These are phyloP conservation scores for Lophotriccus pileatus DNA, from an alignment of 2,797 vertebrate genomes.

Conservation along the genomic window DNA sequence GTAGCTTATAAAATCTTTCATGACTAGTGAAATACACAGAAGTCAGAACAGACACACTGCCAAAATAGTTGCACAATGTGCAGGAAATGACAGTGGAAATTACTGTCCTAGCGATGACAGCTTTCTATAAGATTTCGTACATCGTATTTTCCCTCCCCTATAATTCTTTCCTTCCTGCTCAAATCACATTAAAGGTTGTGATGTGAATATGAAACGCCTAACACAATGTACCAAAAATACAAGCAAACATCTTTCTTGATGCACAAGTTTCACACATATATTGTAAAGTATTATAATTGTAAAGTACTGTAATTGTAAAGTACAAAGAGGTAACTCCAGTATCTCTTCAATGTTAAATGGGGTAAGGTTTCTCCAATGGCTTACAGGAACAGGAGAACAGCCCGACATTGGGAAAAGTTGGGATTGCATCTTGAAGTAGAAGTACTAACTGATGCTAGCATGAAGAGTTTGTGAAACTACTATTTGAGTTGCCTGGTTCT, in stretches of 20 bases:
- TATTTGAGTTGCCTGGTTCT: not conserved
- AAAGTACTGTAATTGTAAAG: not conserved
- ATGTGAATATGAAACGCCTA: not conserved
- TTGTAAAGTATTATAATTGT: not conserved
- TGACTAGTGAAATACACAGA: not conserved
- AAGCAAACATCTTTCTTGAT: not conserved
- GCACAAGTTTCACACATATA: not conserved
- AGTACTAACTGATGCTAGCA: not conserved
- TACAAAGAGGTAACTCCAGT: not conserved
- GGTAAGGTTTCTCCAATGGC: not conserved
- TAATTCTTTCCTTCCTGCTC: not conserved
- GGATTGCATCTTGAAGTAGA: not conserved
- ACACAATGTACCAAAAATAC: not conserved
- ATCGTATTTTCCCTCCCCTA: not conserved
- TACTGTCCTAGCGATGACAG: not conserved
- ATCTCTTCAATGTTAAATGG: not conserved
- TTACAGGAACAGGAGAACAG: not conserved
- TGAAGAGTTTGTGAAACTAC: not conserved
- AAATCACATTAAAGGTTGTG: not conserved
- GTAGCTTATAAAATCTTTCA: not conserved
- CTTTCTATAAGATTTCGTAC: not conserved
- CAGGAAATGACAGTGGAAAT: not conserved
- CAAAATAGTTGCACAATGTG: not conserved
- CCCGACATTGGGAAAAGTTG: not conserved
- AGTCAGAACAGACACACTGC: not conserved